Percentiles rank a stretch among this genome's conserved stretches.
These are phyloP conservation scores for Eriocheir sinensis DNA, from an alignment of 1,140 invertebrate species.

Conservation along the genomic window DNA sequence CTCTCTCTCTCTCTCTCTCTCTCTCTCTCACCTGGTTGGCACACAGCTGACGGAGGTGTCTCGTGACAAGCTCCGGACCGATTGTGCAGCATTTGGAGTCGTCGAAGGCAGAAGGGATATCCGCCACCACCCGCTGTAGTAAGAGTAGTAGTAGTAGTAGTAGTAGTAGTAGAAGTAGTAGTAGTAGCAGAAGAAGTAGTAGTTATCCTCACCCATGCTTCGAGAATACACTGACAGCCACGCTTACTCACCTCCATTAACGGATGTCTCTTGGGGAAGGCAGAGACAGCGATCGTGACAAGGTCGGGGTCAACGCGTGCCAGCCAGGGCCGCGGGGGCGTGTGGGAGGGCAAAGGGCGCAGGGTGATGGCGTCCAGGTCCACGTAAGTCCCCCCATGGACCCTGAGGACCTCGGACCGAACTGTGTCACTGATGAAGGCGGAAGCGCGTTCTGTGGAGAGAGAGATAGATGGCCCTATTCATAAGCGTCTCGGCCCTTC, in stretches of 20 bases:
- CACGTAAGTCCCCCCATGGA: conserved; percentile 40
- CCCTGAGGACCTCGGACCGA: neutral
- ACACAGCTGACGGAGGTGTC: conserved; percentile 32
- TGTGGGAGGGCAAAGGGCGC: neutral
- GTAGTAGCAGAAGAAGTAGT: no score
- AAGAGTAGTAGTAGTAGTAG: no score
- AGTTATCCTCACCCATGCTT: no score
- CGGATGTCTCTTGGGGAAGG: conserved; percentile 25
- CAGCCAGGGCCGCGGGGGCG: conserved; percentile 24
- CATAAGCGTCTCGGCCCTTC: no score
- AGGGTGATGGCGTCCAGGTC: conserved; percentile 54
- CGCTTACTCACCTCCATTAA: conserved; percentile 47
- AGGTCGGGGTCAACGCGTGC: neutral
- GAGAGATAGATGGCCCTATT: no score
- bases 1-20: neutral
- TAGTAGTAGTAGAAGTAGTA: no score
- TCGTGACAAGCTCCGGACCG: conserved; percentile 45
- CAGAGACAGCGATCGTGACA: neutral
- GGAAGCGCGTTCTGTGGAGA: neutral
- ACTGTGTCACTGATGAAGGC: conserved; percentile 21
- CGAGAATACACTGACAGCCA: no score
- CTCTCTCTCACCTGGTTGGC: neutral
- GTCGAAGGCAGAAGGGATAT: conserved; percentile 19
- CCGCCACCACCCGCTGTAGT: neutral
- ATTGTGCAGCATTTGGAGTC: neutral